Evolutionary conservation across 2,113 vertebrate genomes (phyloP).

Genomic region (Centrocercus urophasianus): DNA sequence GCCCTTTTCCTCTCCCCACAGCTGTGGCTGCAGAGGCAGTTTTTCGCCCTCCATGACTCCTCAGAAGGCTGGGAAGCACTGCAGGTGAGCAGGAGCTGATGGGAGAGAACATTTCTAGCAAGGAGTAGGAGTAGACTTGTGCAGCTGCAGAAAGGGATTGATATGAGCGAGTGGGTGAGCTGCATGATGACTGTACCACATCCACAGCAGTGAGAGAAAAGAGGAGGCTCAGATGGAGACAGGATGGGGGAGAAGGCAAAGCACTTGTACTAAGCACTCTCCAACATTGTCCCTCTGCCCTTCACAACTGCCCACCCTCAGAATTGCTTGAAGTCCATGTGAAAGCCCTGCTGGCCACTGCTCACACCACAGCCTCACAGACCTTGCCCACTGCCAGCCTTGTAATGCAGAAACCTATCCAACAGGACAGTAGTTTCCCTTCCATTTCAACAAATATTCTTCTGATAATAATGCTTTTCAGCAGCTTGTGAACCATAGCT

Average conservation of each 20-base stretch:
- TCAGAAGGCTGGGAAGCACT: conserved; percentile 17
- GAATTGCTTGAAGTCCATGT: background rate
- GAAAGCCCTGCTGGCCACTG: background rate
- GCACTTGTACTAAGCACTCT: background rate
- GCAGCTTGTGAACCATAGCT: background rate
- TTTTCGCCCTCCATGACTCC: background rate
- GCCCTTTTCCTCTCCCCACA: background rate
- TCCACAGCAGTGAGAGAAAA: conserved; percentile 5
- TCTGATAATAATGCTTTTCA: background rate
- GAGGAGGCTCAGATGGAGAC: background rate
- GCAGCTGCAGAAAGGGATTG: conserved; percentile 50
- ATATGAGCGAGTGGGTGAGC: conserved; percentile 36
- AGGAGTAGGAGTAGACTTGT: conserved; percentile 59
- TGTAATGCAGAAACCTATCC: background rate
- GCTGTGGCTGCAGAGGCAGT: background rate
- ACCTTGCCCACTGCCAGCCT: background rate
- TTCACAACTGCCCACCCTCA: background rate
- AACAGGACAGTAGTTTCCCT: background rate
- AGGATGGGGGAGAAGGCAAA: background rate
- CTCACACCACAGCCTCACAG: background rate
- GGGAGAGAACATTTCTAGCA: conserved; percentile 42
- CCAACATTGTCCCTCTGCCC: background rate
- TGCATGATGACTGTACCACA: conserved; percentile 2
- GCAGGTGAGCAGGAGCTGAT: conserved; percentile 34
- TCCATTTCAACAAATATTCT: background rate